Percentiles rank a stretch among this genome's conserved stretches.
Conservation (phyloP, 2,888 invertebrate species). For the Diploptera punctata region DNA sequence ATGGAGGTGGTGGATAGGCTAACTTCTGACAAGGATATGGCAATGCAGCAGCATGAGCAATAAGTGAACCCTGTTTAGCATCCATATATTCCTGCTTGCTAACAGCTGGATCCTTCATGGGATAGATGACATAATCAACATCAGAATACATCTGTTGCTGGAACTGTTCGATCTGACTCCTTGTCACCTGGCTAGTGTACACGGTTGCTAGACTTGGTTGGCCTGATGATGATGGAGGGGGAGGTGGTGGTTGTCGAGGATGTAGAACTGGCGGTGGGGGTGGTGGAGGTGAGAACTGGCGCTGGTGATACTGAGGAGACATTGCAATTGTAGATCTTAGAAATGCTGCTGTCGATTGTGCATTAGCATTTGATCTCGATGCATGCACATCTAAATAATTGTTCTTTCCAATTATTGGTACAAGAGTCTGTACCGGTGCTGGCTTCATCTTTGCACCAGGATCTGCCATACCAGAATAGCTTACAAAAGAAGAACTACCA, state of each 20-base stretch:
- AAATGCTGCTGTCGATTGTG: constrained; percentile 52
- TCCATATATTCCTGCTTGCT: constrained; percentile 92
- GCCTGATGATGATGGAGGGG: constrained; percentile 63
- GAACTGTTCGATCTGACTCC: constrained; percentile 84
- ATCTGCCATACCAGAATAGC: constrained; percentile 43
- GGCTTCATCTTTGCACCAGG: constrained; percentile 58
- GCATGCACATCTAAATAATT: constrained; percentile 69
- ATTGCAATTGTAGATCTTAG: constrained; percentile 47
- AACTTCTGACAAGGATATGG: constrained; percentile 43
- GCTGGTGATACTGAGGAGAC: constrained; percentile 47
- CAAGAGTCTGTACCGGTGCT: constrained; percentile 59
- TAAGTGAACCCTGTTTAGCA: constrained; percentile 80
- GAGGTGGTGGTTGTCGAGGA: constrained; percentile 58
- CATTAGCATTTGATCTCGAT: constrained; percentile 51
- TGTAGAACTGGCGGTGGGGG: constrained; percentile 58
- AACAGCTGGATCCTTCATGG: constrained; percentile 85
- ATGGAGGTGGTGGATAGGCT: constrained; percentile 61
- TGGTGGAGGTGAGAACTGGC: constrained; percentile 44
- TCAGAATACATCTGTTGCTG: constrained; percentile 90
- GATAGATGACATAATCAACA: constrained; percentile 91
- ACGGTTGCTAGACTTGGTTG: constrained; percentile 74
- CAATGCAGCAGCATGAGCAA: constrained; percentile 62
- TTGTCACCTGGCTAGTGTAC: constrained; percentile 71
- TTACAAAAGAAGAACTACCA: constrained; percentile 17
- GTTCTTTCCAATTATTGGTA: constrained; percentile 64